Evolutionary conservation across 92 coral and sea anemone genomes (phyloP).

Genomic region (Micromussa lordhowensis): DNA sequence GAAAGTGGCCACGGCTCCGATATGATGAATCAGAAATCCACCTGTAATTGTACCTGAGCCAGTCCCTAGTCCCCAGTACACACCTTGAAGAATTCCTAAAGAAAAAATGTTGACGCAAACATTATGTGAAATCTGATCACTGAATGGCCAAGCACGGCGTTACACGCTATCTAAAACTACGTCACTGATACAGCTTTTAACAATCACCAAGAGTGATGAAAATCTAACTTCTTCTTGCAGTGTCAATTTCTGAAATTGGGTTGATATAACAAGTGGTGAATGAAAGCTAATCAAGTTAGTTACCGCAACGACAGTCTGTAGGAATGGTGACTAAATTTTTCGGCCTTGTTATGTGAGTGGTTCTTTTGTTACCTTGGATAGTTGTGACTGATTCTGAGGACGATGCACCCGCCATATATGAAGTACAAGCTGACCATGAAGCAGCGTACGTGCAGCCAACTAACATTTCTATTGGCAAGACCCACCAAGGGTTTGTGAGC

Average conservation of each 20-base stretch:
- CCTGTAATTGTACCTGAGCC: constrained; percentile 94
- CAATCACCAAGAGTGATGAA: neutral
- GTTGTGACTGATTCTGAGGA: constrained; percentile 93
- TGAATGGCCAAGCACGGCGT: neutral
- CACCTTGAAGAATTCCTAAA: constrained; percentile 94
- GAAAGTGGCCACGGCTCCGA: constrained; percentile 89
- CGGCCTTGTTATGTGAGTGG: too few relatives aligned
- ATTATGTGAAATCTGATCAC: neutral
- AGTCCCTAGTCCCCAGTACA: constrained; percentile 98
- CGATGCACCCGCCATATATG: constrained; percentile 96
- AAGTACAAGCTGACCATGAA: constrained; percentile 97
- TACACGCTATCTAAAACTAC: neutral
- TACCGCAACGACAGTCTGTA: neutral
- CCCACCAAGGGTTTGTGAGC: constrained; percentile 92
- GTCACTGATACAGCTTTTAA: neutral
- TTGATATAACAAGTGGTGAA: neutral
- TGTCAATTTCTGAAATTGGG: neutral
- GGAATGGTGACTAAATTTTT: neutral
- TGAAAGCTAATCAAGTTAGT: neutral
- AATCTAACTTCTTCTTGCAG: neutral
- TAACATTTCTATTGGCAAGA: constrained; percentile 89
- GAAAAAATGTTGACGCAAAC: neutral
- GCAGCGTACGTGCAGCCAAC: constrained; percentile 94
- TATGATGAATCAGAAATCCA: constrained; percentile 91
- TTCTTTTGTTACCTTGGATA: constrained; percentile 80